Evolutionary conservation across 2,888 invertebrate species (phyloP).

Genomic region (Leptinotarsa tumamoca): DNA sequence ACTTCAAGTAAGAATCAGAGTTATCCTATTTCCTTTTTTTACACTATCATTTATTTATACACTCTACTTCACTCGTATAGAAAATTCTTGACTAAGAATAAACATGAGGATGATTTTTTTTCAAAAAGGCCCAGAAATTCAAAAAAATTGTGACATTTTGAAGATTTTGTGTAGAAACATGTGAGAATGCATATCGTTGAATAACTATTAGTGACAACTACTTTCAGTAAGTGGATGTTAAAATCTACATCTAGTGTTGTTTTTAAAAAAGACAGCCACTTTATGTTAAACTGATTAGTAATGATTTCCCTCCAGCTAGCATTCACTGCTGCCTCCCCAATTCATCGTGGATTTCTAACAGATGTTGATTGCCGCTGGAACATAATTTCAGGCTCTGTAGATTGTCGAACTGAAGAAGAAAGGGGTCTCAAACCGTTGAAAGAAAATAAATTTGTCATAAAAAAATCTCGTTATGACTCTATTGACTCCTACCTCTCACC

Average conservation of each 20-base stretch:
- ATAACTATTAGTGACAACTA: not conserved
- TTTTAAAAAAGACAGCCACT: too few species aligned
- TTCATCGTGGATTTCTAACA: conserved; percentile 92
- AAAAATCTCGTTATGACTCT: conserved; percentile 97
- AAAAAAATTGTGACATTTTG: not conserved
- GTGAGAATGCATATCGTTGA: not conserved
- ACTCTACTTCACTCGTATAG: too few species aligned
- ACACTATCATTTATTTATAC: too few species aligned
- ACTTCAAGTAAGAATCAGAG: too few species aligned
- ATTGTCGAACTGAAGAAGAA: conserved; percentile 94
- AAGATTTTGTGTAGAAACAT: not conserved
- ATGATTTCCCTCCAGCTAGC: conserved; percentile 78
- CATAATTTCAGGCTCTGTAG: conserved; percentile 95
- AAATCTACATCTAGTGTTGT: too few species aligned
- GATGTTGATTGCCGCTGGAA: conserved; percentile 99
- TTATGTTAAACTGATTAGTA: not conserved
- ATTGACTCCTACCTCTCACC: conserved; percentile 96
- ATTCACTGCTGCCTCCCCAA: conserved; percentile 95
- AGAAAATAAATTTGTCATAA: conserved; percentile 84
- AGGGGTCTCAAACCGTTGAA: conserved; percentile 81
- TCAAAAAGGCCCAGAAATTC: not conserved
- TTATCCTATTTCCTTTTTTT: too few species aligned
- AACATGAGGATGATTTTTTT: too few species aligned
- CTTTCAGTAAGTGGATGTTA: too few species aligned
- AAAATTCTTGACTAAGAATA: too few species aligned